A percentile compares a stretch with the other conserved stretches of the same genome.
phyloP scores from a whole-genome alignment of 2,888 invertebrate species.

The Cordilura impudica region DNA sequence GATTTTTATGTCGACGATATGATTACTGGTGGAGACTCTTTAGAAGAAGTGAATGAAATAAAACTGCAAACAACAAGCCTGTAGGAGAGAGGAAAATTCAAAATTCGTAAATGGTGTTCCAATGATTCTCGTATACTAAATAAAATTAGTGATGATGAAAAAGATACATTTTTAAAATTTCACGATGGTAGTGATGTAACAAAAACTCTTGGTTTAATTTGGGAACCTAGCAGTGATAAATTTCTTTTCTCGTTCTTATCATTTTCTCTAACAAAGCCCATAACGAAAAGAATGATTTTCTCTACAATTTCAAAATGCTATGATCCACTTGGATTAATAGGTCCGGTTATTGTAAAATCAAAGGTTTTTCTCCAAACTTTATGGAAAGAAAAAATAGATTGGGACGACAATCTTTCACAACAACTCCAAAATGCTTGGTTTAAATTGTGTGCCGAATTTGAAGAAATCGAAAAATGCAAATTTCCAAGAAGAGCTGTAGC shows the following conservation, averaged over 20 bases:
- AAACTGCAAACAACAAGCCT: slow-evolving; percentile 3
- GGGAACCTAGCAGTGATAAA: slow-evolving; percentile 18
- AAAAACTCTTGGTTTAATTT: slow-evolving; percentile 39
- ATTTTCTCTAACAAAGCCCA: background rate
- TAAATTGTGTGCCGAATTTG: slow-evolving; percentile 16
- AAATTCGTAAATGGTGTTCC: slow-evolving; percentile 45
- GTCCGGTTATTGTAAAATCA: slow-evolving; percentile 31
- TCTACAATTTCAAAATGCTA: slow-evolving; percentile 34
- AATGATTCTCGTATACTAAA: slow-evolving; percentile 13
- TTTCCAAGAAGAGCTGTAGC: slow-evolving; percentile 23
- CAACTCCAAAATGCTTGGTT: slow-evolving; percentile 4
- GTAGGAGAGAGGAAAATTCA: slow-evolving; percentile 21
- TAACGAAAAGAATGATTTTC: slow-evolving; percentile 22
- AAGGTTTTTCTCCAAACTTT: slow-evolving; percentile 35
- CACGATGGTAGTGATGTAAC: slow-evolving; percentile 30
- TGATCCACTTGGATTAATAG: slow-evolving; percentile 41
- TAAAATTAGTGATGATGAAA: background rate
- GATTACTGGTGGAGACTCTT: slow-evolving; percentile 38
- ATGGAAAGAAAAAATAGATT: slow-evolving; percentile 35
- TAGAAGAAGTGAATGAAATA: slow-evolving; percentile 27
- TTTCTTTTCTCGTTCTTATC: slow-evolving; percentile 34
- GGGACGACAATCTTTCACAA: slow-evolving; percentile 33
- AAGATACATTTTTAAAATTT: slow-evolving; percentile 24
- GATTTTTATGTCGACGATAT: slow-evolving; percentile 57
- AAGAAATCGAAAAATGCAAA: background rate